Evolutionary conservation across 2,888 invertebrate genomes (phyloP), one percentile per base, ranked within the genome.

Genomic region (Drosophila eohydei): DNA sequence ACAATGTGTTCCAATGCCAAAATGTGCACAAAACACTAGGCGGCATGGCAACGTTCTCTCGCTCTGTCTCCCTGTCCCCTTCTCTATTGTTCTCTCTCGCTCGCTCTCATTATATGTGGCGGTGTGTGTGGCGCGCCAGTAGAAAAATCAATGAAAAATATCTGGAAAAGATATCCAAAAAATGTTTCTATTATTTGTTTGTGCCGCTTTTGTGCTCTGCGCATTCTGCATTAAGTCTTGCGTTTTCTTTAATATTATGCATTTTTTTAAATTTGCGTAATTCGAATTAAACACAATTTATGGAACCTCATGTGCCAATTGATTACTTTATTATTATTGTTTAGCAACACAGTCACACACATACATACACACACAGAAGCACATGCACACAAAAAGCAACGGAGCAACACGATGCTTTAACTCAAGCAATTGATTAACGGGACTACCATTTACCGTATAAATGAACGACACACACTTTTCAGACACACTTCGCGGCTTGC

Each of bases 131-230:
- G 65, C 84, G 83, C 83, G 88, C 80, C 80, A 82, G 85, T 67
- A 78, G 85, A 87, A 87, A 87, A 87, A 87, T 87, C 86, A 87
- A 87, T 87, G 86, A 87, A 87, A 86, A 88, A 86, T 87, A 89
- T 89, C 71, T 85, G 86, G 52, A 84, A 89, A 89, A 86, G 80
- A 74, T 72, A 66, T 73, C 75, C 51, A 60, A 71, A 78, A 71
- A 77, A 74, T 67, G 36, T 40, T 62, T 71, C 34, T 62, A 51
- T 74, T 67, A 64, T 74, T 44, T 51, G 65, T 69, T 62, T 69
- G 36, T 69, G 72, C 63, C 60, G 77, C 72, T 63, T 70, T 69
- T 30, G 1, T 41, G 40, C 8, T 36, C 34, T 59, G 48, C 58
- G 38, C 32, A 56, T 56, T 54, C 41, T 30, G 50, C 16, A n/a